Evolutionary conservation across 2,797 vertebrate genomes (phyloP).

Genomic region (Chromis chromis): DNA sequence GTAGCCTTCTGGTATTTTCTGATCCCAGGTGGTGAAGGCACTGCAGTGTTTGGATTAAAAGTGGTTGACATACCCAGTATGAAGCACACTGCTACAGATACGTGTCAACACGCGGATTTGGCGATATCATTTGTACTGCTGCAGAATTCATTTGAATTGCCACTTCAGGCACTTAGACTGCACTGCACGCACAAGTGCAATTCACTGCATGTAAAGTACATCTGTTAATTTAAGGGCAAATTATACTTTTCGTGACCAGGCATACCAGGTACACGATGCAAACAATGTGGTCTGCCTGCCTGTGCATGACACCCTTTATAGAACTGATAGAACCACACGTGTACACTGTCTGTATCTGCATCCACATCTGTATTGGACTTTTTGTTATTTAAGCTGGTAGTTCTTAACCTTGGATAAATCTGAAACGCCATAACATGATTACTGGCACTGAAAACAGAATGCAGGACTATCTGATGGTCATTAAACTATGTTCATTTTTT

Average conservation of each 20-base stretch:
- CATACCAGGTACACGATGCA: not conserved
- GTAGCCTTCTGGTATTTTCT: not conserved
- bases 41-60: not conserved
- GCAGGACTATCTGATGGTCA: not conserved
- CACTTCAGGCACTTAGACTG: conserved; percentile 5
- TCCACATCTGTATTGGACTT: not conserved
- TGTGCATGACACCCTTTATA: no score
- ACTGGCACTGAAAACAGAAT: no score
- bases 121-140: not conserved
- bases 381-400: not conserved
- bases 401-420: not conserved
- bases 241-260: not conserved
- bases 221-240: not conserved
- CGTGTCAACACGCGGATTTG: not conserved
- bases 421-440: not conserved
- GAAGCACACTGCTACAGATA: not conserved
- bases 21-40: not conserved
- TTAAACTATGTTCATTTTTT: not conserved
- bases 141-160: not conserved
- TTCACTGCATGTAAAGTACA: not conserved
- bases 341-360: not conserved
- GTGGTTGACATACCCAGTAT: not conserved
- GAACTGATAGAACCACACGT: not conserved
- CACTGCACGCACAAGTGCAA: not conserved
- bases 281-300: not conserved